Evolutionary conservation across 2,888 invertebrate species (phyloP), one percentile per base, ranked within the genome.

Genomic region (Unio pictorum): DNA sequence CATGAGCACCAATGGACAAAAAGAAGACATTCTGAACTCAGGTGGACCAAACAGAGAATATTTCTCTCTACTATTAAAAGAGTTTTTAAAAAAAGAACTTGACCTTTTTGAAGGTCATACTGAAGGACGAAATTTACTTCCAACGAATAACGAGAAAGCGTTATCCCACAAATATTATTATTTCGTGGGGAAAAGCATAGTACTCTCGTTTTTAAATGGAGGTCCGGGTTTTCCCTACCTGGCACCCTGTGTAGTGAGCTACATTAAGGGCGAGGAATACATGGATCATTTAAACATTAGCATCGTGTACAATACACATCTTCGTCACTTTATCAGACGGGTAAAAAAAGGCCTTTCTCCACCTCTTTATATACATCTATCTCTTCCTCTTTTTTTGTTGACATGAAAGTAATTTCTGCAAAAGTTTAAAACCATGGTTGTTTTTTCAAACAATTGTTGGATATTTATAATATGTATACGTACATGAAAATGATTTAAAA

Each of bases 21-120:
- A 68, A 23, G 79, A 79, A 59, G 55, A 68, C 17, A 61, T 65
- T 0, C n/a, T 62, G 17, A 75, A 79, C 61, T 59, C 57, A 74
- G 78, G 80, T 30, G 80, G 80, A n/a, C 80, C 78, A 4, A 73
- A 68, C n/a, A 54, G 75, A 61, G 80, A 80, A 64, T 73, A 78
- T 34, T 80, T 80, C 59, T 75, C 80, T 0, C 64, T 80, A 6
- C 69, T 80, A 34, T 74, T 78, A 59, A 69, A 78, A 64, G 74
- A 76, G 58, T 67, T 76, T 56, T 45, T 72, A 20, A 57, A 64
- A 17, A 66, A 73, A 15, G 65, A 69, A 20, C 17, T 76, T 30
- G 78, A 75, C 61, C 72, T 80, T 69, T 80, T 80, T 64, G 80
- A 80, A 68, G 80, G 80, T 60, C 70, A 69, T 28, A 60, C 66